phyloP scores from a whole-genome alignment of 2,797 vertebrate species.

The Hydrophis major region DNA sequence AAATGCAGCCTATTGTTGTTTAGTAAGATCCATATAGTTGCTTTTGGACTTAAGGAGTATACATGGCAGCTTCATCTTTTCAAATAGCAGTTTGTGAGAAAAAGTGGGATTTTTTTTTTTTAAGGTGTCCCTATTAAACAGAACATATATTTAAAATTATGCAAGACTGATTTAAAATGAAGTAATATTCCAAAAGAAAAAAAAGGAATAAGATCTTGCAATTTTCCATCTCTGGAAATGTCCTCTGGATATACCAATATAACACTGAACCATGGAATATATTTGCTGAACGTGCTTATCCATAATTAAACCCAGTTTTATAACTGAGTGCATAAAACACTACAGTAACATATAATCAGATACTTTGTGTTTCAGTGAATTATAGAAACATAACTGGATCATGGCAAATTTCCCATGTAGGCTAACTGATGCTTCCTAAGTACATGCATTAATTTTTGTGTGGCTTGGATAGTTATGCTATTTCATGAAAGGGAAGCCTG shows the following conservation, averaged over 20 bases:
- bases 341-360: not conserved
- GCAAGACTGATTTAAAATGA: not conserved
- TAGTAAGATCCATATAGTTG: not conserved
- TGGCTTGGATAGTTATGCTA: not conserved
- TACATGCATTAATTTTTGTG: not conserved
- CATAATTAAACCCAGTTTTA: not conserved
- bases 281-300: not conserved
- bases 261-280: not conserved
- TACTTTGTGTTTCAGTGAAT: not conserved
- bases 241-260: not conserved
- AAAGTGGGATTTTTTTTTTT: not conserved
- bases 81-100: not conserved
- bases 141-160: not conserved
- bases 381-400: not conserved
- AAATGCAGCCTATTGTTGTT: not conserved
- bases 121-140: not conserved
- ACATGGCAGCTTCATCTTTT: not conserved
- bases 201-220: not conserved
- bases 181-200: not conserved
- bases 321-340: not conserved
- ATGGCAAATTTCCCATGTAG: not conserved
- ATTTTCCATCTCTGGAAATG: not conserved
- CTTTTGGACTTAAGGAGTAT: not conserved
- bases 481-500: not conserved
- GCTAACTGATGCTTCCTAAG: not conserved